A percentile compares a stretch with the other conserved stretches of the same genome.
Conservation (phyloP, 2,113 vertebrate species). For the Ramphastos sulfuratus region DNA sequence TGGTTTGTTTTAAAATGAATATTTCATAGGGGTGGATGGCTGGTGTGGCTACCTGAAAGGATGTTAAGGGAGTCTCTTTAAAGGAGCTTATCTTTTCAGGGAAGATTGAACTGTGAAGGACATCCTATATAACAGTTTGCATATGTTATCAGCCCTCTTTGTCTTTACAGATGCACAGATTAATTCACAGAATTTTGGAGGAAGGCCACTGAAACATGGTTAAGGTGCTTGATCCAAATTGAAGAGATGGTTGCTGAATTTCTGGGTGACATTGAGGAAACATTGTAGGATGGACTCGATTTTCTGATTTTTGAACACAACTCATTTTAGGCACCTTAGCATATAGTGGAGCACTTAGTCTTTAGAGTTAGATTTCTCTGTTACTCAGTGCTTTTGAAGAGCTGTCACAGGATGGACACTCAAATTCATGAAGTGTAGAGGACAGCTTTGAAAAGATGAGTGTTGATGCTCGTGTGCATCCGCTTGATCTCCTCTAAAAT, state of each 20-base stretch:
- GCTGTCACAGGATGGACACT: background rate
- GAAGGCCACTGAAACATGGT: background rate
- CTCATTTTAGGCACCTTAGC: background rate
- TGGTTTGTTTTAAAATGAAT: background rate
- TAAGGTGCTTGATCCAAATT: background rate
- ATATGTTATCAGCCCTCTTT: background rate
- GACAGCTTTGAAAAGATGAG: background rate
- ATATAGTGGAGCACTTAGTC: background rate
- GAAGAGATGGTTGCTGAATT: background rate
- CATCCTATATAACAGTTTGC: background rate
- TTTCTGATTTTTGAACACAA: background rate
- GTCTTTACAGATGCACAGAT: background rate
- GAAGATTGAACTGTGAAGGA: background rate
- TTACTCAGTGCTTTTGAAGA: background rate
- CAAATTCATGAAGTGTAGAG: background rate
- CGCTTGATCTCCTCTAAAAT: background rate
- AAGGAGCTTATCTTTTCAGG: background rate
- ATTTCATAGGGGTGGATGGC: background rate
- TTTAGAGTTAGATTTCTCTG: background rate
- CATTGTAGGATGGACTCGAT: background rate
- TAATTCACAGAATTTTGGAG: background rate
- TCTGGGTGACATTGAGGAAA: background rate
- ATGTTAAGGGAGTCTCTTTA: background rate
- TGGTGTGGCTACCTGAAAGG: background rate
- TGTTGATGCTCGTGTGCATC: background rate